These are phyloP conservation scores for Metopolophium dirhodum DNA, from an alignment of 1,140 invertebrate species.

Conservation along the genomic window DNA sequence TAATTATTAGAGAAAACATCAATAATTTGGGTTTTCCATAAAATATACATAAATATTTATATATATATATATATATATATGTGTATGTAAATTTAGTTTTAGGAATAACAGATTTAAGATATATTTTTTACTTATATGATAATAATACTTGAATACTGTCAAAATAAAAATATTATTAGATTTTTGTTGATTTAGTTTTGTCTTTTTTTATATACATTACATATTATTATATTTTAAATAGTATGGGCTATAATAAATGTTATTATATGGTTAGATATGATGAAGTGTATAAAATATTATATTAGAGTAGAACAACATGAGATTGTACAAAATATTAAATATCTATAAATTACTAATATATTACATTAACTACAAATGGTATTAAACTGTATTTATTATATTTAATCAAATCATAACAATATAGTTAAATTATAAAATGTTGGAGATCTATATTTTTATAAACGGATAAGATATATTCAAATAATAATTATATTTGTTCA, in stretches of 20 bases:
- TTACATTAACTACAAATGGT: neutral
- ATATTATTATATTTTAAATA: conserved; percentile 9
- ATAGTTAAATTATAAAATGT: too few species aligned
- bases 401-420: too few species aligned
- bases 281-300: neutral
- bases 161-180: conserved; percentile 25
- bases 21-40: neutral
- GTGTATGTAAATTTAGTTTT: neutral
- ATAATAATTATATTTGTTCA: too few species aligned
- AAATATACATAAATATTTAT: neutral
- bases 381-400: neutral
- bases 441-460: too few species aligned
- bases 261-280: neutral
- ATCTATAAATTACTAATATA: neutral
- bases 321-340: conserved; percentile 20
- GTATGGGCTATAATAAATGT: neutral
- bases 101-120: conserved; percentile 27
- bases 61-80: neutral
- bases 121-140: neutral
- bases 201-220: conserved; percentile 11
- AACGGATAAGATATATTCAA: too few species aligned
- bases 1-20: neutral
- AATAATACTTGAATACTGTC: conserved; percentile 39
- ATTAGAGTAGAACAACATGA: neutral
- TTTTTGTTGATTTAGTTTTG: neutral